Percentiles rank a stretch among this genome's conserved stretches.
Conservation (phyloP, 1,140 invertebrate species). For the Nomia melanderi region DNA sequence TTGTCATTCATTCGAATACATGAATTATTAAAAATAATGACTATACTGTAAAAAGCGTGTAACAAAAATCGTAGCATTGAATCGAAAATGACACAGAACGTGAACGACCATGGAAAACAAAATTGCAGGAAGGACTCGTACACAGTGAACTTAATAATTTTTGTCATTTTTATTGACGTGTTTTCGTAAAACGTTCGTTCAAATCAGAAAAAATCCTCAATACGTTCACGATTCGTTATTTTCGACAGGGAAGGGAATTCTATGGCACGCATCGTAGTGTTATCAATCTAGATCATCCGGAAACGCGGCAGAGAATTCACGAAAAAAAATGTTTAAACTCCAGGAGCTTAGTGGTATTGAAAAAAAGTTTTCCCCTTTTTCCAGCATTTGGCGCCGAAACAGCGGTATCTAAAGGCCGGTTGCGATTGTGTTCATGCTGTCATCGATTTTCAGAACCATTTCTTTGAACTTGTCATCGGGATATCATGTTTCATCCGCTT, state of each 20-base stretch:
- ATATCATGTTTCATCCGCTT: not conserved
- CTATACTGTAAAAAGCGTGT: no score
- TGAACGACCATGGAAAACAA: no score
- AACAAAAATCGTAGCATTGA: no score
- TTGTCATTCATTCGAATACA: no score
- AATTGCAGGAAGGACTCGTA: no score
- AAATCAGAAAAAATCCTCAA: no score
- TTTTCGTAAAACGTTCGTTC: no score
- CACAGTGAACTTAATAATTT: no score
- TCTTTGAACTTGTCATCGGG: not conserved
- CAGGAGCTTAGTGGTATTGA: not conserved
- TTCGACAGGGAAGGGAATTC: not conserved
- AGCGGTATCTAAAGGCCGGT: not conserved
- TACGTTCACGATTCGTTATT: not conserved
- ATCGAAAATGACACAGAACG: no score
- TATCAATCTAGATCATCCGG: not conserved
- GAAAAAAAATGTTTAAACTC: not conserved
- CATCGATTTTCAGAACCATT: conserved; percentile 20
- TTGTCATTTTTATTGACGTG: no score
- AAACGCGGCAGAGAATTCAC: not conserved
- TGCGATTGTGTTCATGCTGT: no score
- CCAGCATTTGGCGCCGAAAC: not conserved
- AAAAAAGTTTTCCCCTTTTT: not conserved
- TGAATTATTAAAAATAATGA: no score
- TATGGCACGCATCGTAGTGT: not conserved